Evolutionary conservation across 1,140 invertebrate genomes (phyloP).

Genomic region (Halesus radiatus): DNA sequence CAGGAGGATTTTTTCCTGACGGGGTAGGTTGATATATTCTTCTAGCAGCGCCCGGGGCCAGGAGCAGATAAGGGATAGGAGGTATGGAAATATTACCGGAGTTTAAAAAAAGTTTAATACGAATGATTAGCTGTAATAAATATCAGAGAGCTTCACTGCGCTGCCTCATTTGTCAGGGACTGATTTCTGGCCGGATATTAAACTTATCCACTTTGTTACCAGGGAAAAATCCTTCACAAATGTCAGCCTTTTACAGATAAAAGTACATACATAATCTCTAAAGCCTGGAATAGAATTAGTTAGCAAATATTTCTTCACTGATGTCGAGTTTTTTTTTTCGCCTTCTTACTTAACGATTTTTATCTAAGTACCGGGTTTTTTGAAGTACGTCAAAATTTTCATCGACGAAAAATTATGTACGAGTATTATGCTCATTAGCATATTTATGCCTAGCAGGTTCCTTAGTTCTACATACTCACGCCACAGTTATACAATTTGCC

Average conservation of each 20-base stretch:
- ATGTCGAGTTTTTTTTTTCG: neutral
- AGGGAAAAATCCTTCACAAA: slow-evolving; percentile 26
- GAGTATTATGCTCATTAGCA: no score
- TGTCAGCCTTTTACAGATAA: slow-evolving; percentile 21
- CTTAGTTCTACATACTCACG: no score
- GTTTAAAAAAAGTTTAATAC: slow-evolving; percentile 58
- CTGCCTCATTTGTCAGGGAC: slow-evolving; percentile 52
- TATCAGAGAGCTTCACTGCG: slow-evolving; percentile 53
- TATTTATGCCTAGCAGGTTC: no score
- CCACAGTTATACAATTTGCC: no score
- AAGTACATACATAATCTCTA: slow-evolving; percentile 22
- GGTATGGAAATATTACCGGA: slow-evolving; percentile 43
- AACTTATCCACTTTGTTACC: slow-evolving; percentile 42
- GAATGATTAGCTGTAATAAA: slow-evolving; percentile 58
- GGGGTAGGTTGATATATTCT: slow-evolving; percentile 42
- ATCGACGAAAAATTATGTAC: no score
- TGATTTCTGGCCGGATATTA: slow-evolving; percentile 41
- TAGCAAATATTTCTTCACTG: slow-evolving; percentile 6
- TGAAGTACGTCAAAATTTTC: no score
- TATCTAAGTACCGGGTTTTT: neutral
- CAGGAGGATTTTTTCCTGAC: slow-evolving; percentile 32
- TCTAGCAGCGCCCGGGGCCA: slow-evolving; percentile 30
- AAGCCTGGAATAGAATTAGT: slow-evolving; percentile 7
- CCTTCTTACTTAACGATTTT: neutral
- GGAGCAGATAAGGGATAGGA: slow-evolving; percentile 30